These are phyloP conservation scores for Cepaea hortensis DNA, from an alignment of 2,888 invertebrate species.

Conservation along the genomic window DNA sequence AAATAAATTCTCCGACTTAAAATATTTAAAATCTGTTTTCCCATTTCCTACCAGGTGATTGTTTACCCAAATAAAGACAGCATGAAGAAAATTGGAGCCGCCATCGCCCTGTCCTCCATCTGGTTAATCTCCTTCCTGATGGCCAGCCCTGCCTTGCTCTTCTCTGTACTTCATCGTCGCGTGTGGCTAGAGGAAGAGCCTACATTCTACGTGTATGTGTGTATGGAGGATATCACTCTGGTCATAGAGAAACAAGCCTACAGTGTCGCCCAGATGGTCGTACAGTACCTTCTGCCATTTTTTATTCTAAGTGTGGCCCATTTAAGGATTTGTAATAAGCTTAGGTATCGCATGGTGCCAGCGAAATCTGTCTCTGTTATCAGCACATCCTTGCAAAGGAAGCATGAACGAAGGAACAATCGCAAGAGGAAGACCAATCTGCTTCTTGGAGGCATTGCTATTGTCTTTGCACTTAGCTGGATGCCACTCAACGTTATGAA, in stretches of 20 bases:
- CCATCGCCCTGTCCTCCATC: slow-evolving; percentile 82
- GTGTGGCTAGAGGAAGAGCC: slow-evolving; percentile 56
- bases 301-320: slow-evolving; percentile 89
- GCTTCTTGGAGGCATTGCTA: slow-evolving; percentile 89
- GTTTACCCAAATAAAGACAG: slow-evolving; percentile 89
- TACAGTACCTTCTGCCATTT: slow-evolving; percentile 90
- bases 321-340: slow-evolving; percentile 87
- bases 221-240: slow-evolving; percentile 64
- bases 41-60: slow-evolving; percentile 79
- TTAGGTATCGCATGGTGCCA: slow-evolving; percentile 81
- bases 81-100: slow-evolving; percentile 86
- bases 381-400: slow-evolving; percentile 57
- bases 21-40: no score
- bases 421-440: slow-evolving; percentile 90
- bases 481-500: slow-evolving; percentile 92
- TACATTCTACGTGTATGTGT: slow-evolving; percentile 52
- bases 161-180: slow-evolving; percentile 71
- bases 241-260: slow-evolving; percentile 80
- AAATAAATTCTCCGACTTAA: no score
- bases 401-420: slow-evolving; percentile 74
- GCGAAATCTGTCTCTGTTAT: slow-evolving; percentile 51
- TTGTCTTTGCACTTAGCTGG: slow-evolving; percentile 93
- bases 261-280: slow-evolving; percentile 88
- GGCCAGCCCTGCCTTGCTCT: slow-evolving; percentile 88
- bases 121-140: slow-evolving; percentile 85